phyloP scores from a whole-genome alignment of 2,797 vertebrate species.

The Vultur gryphus region DNA sequence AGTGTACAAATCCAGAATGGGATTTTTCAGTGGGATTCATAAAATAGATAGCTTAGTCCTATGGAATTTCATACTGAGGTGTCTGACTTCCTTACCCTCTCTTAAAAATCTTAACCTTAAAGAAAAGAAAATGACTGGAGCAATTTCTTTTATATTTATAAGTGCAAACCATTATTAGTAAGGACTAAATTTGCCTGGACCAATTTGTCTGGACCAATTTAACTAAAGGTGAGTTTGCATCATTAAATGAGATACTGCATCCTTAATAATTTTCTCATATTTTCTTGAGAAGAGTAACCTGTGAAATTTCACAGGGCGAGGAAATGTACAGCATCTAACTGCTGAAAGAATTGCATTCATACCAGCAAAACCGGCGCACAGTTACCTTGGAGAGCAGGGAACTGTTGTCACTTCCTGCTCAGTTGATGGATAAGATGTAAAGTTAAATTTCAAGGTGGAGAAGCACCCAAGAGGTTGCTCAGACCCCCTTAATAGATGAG shows the following conservation, averaged over 20 bases:
- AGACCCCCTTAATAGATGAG: not conserved
- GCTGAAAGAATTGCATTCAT: not conserved
- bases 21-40: not conserved
- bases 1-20: not conserved
- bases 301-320: not conserved
- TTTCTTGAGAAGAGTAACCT: not conserved
- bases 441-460: slow-evolving; percentile 39
- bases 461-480: not conserved
- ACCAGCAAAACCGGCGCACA: not conserved
- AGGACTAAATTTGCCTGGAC: not conserved
- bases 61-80: not conserved
- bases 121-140: not conserved
- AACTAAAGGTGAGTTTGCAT: not conserved
- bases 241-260: not conserved
- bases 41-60: not conserved
- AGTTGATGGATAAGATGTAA: slow-evolving; percentile 24
- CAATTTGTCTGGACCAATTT: not conserved
- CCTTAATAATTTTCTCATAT: not conserved
- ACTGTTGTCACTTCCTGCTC: not conserved
- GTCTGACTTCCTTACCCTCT: not conserved
- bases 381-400: not conserved
- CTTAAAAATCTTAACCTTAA: not conserved
- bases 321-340: not conserved
- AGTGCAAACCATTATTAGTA: not conserved
- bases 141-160: not conserved